These are phyloP conservation scores for Platygyra sinensis DNA, from an alignment of 64 coral and sea anemone genomes.

Conservation along the genomic window DNA sequence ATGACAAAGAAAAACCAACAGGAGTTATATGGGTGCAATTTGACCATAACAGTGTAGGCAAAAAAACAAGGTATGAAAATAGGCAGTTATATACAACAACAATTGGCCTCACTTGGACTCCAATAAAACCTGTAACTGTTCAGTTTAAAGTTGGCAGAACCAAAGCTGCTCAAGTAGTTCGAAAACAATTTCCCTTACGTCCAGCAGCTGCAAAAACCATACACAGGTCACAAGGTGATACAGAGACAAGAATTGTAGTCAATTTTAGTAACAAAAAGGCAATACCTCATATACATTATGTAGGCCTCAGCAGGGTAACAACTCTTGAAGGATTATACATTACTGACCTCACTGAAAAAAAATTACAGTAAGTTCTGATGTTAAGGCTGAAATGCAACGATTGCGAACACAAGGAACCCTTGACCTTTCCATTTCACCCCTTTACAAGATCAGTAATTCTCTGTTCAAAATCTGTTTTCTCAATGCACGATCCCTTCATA, in stretches of 20 bases:
- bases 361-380: not conserved
- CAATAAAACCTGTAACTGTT: slow-evolving; percentile 15
- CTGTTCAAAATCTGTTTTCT: too few species aligned
- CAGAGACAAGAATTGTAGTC: slow-evolving; percentile 35
- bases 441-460: too few species aligned
- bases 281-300: slow-evolving; percentile 57
- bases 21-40: slow-evolving; percentile 35
- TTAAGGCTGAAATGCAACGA: too few species aligned
- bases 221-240: slow-evolving; percentile 32
- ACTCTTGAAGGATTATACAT: slow-evolving; percentile 46
- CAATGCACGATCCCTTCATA: too few species aligned
- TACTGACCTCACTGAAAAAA: slow-evolving; percentile 11
- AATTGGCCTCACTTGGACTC: slow-evolving; percentile 10
- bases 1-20: not conserved
- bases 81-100: slow-evolving; percentile 21
- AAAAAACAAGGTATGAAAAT: slow-evolving; percentile 41
- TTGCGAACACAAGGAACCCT: too few species aligned
- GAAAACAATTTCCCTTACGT: slow-evolving; percentile 24
- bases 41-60: slow-evolving; percentile 12
- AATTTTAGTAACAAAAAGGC: slow-evolving; percentile 38
- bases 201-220: slow-evolving; percentile 39
- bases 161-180: slow-evolving; percentile 1
- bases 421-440: too few species aligned
- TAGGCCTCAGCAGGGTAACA: slow-evolving; percentile 48
- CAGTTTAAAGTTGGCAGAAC: too few species aligned